phyloP scores from a whole-genome alignment of 2,888 invertebrate species.

The Euphydryas editha region DNA sequence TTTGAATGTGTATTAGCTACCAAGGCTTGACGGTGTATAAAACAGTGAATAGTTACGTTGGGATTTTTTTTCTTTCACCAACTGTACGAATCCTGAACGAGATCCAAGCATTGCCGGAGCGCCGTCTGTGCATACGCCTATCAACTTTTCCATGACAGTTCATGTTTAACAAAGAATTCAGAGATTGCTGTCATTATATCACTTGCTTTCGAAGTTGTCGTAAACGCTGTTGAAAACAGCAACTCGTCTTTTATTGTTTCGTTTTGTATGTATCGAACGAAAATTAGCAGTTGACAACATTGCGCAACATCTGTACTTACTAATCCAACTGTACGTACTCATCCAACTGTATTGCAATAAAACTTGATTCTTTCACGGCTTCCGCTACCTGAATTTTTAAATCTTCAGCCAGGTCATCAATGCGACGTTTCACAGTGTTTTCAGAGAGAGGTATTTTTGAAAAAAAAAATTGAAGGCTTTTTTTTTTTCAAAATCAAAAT shows the following conservation, averaged over 20 bases:
- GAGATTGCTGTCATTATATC: neutral
- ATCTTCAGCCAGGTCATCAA: slow-evolving; percentile 37
- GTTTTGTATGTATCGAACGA: neutral
- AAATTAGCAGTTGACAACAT: too few relatives aligned
- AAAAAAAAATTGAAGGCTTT: slow-evolving; percentile 33
- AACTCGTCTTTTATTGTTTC: neutral
- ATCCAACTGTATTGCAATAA: too few relatives aligned
- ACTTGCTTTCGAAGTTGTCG: neutral
- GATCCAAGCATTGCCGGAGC: slow-evolving; percentile 47
- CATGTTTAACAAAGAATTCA: neutral
- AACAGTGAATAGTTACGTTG: neutral
- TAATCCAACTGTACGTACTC: too few relatives aligned
- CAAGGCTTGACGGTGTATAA: neutral
- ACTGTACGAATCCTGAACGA: slow-evolving; percentile 42
- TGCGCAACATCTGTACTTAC: too few relatives aligned
- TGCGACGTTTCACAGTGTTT: slow-evolving; percentile 38
- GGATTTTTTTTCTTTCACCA: slow-evolving; percentile 2
- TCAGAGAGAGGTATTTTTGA: slow-evolving; percentile 38
- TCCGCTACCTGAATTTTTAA: too few relatives aligned
- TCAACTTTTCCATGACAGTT: slow-evolving; percentile 41
- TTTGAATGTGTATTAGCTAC: neutral
- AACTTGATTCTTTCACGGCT: too few relatives aligned
- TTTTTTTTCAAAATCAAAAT: too few relatives aligned
- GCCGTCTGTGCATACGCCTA: slow-evolving; percentile 46
- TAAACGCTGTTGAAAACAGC: neutral